Evolutionary conservation across 2,797 vertebrate genomes (phyloP).

Genomic region (Brachyrhaphis roseni): DNA sequence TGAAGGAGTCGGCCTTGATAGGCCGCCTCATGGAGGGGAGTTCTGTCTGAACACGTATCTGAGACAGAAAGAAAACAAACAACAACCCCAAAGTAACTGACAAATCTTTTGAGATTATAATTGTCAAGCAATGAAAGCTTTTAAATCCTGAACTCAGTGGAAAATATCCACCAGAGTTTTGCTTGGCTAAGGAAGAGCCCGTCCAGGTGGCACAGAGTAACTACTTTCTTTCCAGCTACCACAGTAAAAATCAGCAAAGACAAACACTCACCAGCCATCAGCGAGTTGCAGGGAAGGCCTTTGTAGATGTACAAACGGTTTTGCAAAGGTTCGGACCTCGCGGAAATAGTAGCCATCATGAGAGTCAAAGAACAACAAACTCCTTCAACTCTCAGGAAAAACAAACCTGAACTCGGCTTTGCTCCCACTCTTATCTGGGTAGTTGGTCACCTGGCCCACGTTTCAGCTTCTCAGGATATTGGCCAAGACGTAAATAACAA

Average conservation of each 20-base stretch:
- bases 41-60: conserved; percentile 91
- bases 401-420: conserved; percentile 30
- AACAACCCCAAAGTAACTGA: neutral
- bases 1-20: conserved; percentile 88
- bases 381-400: conserved; percentile 29
- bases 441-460: conserved; percentile 54
- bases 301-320: conserved; percentile 58
- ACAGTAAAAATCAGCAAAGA: neutral
- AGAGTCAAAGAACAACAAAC: conserved; percentile 29
- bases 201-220: too few species aligned
- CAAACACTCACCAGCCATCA: conserved; percentile 77
- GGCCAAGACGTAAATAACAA: conserved; percentile 53
- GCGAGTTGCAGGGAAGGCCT: conserved; percentile 69
- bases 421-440: conserved; percentile 51
- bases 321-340: conserved; percentile 51
- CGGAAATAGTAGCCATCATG: conserved; percentile 61
- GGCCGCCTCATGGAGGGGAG: conserved; percentile 92
- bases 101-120: neutral
- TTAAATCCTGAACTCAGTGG: neutral
- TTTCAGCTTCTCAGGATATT: conserved; percentile 23
- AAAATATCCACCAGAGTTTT: neutral
- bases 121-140: neutral
- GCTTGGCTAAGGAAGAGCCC: neutral
- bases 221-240: neutral
- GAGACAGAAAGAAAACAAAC: conserved; percentile 39